Base-by-base conservation (phyloP, 2,888 invertebrate genomes). In the Rugalucina vietnamica region DNA sequence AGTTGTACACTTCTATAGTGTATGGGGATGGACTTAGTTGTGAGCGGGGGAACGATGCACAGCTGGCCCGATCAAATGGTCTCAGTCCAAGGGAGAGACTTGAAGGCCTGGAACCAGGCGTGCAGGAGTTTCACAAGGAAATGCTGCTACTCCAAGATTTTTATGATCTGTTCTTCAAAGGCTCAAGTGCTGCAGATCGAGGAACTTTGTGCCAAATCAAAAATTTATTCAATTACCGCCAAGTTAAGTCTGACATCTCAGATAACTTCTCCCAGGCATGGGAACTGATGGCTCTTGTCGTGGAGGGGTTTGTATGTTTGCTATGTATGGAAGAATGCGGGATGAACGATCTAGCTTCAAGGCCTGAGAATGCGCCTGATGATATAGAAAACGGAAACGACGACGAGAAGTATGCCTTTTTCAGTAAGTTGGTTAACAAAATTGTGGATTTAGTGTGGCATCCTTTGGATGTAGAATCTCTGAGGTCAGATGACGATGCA, bases 51-150 rank as follows among this genome's bases (percentile, higher is more conserved):
- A 84, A 83, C 73, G 81, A 84, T 79, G 86, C 89, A 1, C 82
- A 84, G 4, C 74, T 57, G n/a, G 81, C 87, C 12, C 18, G 80
- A 34, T 21, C 57, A 18, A 85, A 83, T 54, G 82, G 85, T 3
- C 57, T 88, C 5, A 75, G 72, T 21, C 73, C 69, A 14, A 75
- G 60, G 37, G 86, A 83, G 39, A 32, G 85, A 43, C 39, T 85
- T 4, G 85, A 87, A 50, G 84, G 85, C 4, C 50, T 86, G 14
- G 76, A 88, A 43, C 83, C 88, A 29, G 79, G 77, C 2, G 79
- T 71, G 14, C 86, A 88, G 65, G 85, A 87, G 57, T 88, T 88
- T 60, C 85, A 86, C 72, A 86, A 87, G 65, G 84, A 83, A 75
- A 86, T 86, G 85, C 32, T 88, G 10, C 82, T 85, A 3, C 73